Conservation (phyloP, 1,140 invertebrate genomes). For the Meteorus sp. region DNA sequence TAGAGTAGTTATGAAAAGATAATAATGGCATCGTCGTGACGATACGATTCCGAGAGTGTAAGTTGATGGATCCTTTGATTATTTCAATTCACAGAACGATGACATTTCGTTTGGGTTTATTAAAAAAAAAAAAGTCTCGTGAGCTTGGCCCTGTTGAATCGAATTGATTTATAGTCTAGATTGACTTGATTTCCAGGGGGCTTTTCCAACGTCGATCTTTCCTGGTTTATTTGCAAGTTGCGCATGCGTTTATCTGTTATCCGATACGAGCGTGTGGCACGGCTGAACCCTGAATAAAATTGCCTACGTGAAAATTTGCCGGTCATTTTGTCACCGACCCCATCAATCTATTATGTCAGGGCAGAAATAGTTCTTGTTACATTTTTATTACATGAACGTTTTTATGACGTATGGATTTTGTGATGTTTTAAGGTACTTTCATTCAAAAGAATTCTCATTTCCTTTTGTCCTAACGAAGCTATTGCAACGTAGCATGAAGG, state of each 20-base stretch:
- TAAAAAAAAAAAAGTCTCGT: not conserved
- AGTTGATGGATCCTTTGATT: not conserved
- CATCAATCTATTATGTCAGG: not conserved
- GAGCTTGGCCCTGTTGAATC: not conserved
- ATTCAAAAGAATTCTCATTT: no score
- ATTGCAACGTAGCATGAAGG: no score
- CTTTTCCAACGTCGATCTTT: not conserved
- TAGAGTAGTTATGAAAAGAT: slow-evolving; percentile 21
- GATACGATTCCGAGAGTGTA: slow-evolving; percentile 17
- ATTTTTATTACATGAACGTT: no score
- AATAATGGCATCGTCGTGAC: slow-evolving; percentile 23
- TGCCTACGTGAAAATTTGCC: no score
- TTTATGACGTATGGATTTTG: no score
- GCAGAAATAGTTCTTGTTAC: no score
- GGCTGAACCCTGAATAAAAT: no score
- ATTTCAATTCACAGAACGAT: not conserved
- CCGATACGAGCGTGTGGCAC: no score
- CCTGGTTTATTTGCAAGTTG: slow-evolving; percentile 2
- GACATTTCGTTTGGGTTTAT: not conserved
- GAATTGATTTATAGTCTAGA: slow-evolving; percentile 16
- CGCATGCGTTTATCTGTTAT: slow-evolving; percentile 14
- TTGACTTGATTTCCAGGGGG: slow-evolving; percentile 10
- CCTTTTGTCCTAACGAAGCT: no score
- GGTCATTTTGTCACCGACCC: no score
- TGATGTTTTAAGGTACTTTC: no score